Conservation (phyloP, 2,113 vertebrate species). For the Lycaon pictus region DNA sequence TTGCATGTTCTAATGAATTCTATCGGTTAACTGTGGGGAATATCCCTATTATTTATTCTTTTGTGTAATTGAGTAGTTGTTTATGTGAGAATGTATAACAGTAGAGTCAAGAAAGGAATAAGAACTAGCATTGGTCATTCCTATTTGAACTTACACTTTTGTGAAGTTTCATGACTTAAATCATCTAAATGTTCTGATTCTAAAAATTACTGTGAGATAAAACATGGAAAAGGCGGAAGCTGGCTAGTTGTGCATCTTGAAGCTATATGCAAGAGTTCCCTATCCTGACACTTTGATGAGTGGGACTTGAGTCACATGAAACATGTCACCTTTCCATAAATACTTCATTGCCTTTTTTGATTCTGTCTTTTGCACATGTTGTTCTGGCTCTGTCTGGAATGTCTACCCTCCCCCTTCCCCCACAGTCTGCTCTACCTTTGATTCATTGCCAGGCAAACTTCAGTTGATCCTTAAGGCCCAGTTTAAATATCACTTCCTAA, state of each 20-base stretch:
- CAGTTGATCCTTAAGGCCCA: conserved; percentile 7
- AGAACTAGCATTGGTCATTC: conserved; percentile 7
- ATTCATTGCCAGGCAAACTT: conserved; percentile 41
- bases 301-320: conserved; percentile 35
- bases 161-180: conserved; percentile 4
- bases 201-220: background rate
- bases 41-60: background rate
- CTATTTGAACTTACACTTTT: conserved; percentile 1
- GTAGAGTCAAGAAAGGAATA: background rate
- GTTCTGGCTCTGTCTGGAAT: conserved; percentile 55
- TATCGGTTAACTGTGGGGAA: background rate
- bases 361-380: conserved; percentile 59
- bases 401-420: background rate
- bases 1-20: background rate
- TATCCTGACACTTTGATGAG: background rate
- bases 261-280: background rate
- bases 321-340: conserved; percentile 66
- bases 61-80: background rate
- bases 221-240: background rate
- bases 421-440: background rate
- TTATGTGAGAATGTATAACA: background rate
- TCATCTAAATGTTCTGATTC: background rate
- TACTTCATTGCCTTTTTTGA: conserved; percentile 57
- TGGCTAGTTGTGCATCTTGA: background rate
- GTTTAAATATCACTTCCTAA: conserved; percentile 52